phyloP scores from a whole-genome alignment of 2,797 vertebrate genomes.

The Limosa lapponica region DNA sequence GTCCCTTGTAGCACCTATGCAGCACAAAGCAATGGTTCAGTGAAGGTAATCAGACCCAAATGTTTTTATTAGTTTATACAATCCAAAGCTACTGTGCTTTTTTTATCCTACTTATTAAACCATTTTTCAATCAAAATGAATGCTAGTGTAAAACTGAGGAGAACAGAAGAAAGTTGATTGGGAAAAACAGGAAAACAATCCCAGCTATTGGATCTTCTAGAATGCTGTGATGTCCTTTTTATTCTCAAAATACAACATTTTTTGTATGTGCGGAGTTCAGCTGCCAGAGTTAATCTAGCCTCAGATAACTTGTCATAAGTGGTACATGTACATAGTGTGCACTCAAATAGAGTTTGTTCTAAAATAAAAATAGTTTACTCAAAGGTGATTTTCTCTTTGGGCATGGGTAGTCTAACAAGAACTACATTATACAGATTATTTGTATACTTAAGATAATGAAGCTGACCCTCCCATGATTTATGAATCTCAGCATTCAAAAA shows the following conservation, averaged over 20 bases:
- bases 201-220: neutral
- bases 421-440: neutral
- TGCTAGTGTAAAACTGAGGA: neutral
- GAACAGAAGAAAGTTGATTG: neutral
- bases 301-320: neutral
- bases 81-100: neutral
- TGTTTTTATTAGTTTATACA: neutral
- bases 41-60: neutral
- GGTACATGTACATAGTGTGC: neutral
- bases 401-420: neutral
- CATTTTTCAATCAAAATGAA: neutral
- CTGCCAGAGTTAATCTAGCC: neutral
- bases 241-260: neutral
- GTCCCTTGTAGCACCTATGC: neutral
- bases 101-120: neutral
- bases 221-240: neutral
- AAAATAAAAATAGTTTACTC: neutral
- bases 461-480: neutral
- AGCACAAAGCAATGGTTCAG: neutral
- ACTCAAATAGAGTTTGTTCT: neutral
- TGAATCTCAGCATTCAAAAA: neutral
- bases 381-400: neutral
- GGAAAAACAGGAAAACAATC: neutral
- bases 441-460: neutral
- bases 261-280: neutral